A percentile compares a stretch with the other conserved stretches of the same genome.
phyloP scores from a whole-genome alignment of 2,113 vertebrate genomes.

The Pseudorhombus dupliciocellatus region DNA sequence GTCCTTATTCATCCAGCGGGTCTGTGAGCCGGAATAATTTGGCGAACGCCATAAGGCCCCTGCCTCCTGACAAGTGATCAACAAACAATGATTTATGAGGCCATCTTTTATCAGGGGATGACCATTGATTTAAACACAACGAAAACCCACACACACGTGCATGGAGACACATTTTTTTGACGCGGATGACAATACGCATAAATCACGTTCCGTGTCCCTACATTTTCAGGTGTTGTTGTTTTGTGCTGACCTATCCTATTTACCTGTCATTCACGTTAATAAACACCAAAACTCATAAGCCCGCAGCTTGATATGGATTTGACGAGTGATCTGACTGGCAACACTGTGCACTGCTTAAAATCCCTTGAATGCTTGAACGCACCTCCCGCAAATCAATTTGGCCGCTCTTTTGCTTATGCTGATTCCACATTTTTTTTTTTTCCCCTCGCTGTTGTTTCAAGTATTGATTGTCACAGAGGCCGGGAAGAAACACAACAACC shows the following conservation, averaged over 20 bases:
- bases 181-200: constrained; percentile 65
- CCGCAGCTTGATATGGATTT: constrained; percentile 56
- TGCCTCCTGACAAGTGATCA: constrained; percentile 76
- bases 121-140: constrained; percentile 84
- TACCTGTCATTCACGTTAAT: constrained; percentile 59
- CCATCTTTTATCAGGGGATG: constrained; percentile 83
- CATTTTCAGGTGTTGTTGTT: constrained; percentile 50
- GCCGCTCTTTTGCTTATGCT: constrained; percentile 62
- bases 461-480: constrained; percentile 63
- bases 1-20: constrained; percentile 68
- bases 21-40: constrained; percentile 79
- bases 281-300: constrained; percentile 55
- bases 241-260: constrained; percentile 71
- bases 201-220: constrained; percentile 62
- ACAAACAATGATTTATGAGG: constrained; percentile 89
- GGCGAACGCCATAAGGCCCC: constrained; percentile 70
- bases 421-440: constrained; percentile 69
- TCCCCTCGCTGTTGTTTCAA: constrained; percentile 56
- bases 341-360: constrained; percentile 46
- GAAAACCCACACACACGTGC: constrained; percentile 35
- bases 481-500: constrained; percentile 24
- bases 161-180: constrained; percentile 25
- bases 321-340: constrained; percentile 54
- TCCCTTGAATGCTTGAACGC: constrained; percentile 53
- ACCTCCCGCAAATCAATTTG: constrained; percentile 63